Evolutionary conservation across 2,113 vertebrate genomes (phyloP).

Genomic region (Labeo catla): DNA sequence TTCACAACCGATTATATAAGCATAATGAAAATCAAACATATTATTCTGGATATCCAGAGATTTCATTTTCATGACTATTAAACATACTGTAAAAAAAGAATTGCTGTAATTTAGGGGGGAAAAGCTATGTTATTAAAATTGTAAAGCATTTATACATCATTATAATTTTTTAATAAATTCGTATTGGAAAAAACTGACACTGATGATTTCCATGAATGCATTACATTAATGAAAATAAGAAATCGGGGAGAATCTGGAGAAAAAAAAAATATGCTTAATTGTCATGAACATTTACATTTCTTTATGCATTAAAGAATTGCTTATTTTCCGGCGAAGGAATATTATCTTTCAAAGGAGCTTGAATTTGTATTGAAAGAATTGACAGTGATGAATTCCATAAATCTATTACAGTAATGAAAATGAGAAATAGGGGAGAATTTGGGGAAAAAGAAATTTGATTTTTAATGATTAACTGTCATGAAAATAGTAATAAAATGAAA

Average conservation of each 20-base stretch:
- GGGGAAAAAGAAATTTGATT: not conserved
- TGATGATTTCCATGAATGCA: not conserved
- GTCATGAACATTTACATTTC: not conserved
- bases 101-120: not conserved
- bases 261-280: too few species aligned
- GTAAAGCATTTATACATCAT: not conserved
- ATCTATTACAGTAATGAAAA: not conserved
- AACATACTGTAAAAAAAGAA: not conserved
- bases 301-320: too few species aligned
- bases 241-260: not conserved
- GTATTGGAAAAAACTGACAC: not conserved
- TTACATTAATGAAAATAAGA: not conserved
- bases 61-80: not conserved
- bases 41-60: not conserved
- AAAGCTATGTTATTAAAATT: not conserved
- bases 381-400: too few species aligned
- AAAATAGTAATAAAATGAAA: too few species aligned
- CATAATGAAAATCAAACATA: not conserved
- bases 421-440: not conserved
- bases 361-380: too few species aligned
- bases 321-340: too few species aligned
- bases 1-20: not conserved
- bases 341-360: too few species aligned
- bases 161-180: not conserved
- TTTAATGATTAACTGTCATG: not conserved